Percentiles rank a stretch among this genome's conserved stretches.
phyloP scores from a whole-genome alignment of 2,888 invertebrate species.

The Polymixis flavicincta region DNA sequence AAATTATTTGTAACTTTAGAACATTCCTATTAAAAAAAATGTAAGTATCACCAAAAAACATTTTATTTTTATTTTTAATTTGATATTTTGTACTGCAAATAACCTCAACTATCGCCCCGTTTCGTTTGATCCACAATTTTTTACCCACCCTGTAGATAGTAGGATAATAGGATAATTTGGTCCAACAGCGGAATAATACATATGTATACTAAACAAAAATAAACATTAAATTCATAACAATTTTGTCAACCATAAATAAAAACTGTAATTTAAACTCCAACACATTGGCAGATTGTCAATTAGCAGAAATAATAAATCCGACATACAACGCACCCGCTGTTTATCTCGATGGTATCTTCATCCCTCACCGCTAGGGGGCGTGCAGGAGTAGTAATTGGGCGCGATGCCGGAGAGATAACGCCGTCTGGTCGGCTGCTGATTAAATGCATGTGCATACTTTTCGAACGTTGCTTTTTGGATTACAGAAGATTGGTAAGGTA shows the following conservation, averaged over 20 bases:
- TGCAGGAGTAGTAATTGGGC: constrained; percentile 71
- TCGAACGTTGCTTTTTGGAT: constrained; percentile 26
- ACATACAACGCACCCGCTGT: constrained; percentile 44
- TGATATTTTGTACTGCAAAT: too few species aligned
- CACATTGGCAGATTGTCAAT: constrained; percentile 56
- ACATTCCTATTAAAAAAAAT: too few species aligned
- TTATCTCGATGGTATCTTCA: constrained; percentile 68
- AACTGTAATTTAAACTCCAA: constrained; percentile 14
- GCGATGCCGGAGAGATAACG: constrained; percentile 76
- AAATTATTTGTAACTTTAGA: too few species aligned
- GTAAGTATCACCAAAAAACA: too few species aligned
- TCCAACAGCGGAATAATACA: too few species aligned
- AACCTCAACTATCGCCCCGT: too few species aligned
- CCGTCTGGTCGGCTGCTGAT: constrained; percentile 65
- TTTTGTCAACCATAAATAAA: constrained; percentile 15
- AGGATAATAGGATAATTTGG: too few species aligned
- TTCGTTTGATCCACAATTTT: too few species aligned
- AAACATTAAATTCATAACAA: background rate
- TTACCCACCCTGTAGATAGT: too few species aligned
- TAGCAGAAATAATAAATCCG: constrained; percentile 66
- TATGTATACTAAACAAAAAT: too few species aligned
- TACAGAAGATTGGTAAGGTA: constrained; percentile 8
- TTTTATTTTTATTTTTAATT: too few species aligned
- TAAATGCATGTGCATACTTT: constrained; percentile 67
- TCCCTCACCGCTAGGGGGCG: constrained; percentile 56